Evolutionary conservation across 2,888 invertebrate genomes (phyloP).

Genomic region (Anoncus sp.): DNA sequence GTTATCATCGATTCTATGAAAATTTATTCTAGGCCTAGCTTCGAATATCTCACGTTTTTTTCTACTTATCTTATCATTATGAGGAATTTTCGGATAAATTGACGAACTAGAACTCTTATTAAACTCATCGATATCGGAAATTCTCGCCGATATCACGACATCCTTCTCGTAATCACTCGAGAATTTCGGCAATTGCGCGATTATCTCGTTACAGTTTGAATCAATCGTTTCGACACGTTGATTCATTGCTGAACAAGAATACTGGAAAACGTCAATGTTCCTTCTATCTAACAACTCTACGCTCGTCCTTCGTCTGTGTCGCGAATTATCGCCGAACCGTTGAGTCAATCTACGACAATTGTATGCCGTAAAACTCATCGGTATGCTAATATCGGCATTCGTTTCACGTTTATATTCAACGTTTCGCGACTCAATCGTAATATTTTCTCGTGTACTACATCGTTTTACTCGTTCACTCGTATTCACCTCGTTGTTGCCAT

Average conservation of each 20-base stretch:
- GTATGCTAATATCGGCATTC: constrained; percentile 5
- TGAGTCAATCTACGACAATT: constrained; percentile 40
- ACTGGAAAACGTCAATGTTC: constrained; percentile 44
- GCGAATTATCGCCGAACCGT: constrained; percentile 31
- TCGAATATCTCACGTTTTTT: constrained; percentile 29
- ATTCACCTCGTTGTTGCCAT: constrained; percentile 31
- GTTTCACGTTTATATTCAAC: constrained; percentile 1
- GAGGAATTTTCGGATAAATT: constrained; percentile 47
- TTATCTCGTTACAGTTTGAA: neutral
- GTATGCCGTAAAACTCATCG: constrained; percentile 18
- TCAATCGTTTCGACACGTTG: constrained; percentile 13
- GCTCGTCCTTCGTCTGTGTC: constrained; percentile 55
- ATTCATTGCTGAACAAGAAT: constrained; percentile 30
- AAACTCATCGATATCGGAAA: constrained; percentile 10
- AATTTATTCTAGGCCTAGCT: constrained; percentile 43
- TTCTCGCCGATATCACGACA: neutral
- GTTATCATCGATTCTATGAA: constrained; percentile 14
- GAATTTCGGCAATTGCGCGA: neutral
- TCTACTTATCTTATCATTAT: constrained; percentile 51
- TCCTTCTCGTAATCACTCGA: neutral
- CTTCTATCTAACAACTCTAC: constrained; percentile 51
- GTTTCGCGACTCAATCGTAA: too few relatives aligned
- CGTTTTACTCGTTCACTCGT: neutral
- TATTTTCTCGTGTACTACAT: neutral
- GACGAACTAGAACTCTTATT: constrained; percentile 12